Percentiles rank a stretch among this genome's conserved stretches.
These are phyloP conservation scores for Aspiorhynchus laticeps DNA, from an alignment of 2,113 vertebrate genomes.

Conservation along the genomic window DNA sequence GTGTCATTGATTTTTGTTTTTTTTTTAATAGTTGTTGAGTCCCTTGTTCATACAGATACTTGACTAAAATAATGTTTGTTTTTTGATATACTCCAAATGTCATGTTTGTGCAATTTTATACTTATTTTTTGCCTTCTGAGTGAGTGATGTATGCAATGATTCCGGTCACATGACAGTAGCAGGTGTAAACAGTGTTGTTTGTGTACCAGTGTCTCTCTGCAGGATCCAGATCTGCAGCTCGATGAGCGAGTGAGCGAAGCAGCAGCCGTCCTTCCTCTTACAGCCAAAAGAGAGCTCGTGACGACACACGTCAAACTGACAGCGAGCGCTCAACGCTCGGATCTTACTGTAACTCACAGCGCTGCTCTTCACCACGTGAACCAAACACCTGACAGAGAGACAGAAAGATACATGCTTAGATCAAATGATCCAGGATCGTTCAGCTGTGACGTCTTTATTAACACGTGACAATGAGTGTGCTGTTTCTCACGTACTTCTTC, in stretches of 20 bases:
- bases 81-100: no score
- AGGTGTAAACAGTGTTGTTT: background rate
- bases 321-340: constrained; percentile 82
- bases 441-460: no score
- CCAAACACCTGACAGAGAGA: constrained; percentile 86
- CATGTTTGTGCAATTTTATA: background rate
- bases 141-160: background rate
- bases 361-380: constrained; percentile 83
- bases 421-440: no score
- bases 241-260: constrained; percentile 88
- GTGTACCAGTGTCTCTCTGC: constrained; percentile 84
- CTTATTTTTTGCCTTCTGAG: background rate
- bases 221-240: constrained; percentile 93
- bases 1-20: no score
- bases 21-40: no score
- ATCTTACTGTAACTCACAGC: constrained; percentile 87
- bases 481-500: constrained; percentile 82
- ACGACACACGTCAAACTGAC: constrained; percentile 86
- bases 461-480: no score
- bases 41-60: no score
- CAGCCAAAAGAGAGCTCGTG: constrained; percentile 85
- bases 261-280: constrained; percentile 83
- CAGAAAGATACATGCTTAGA: constrained; percentile 73
- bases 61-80: background rate
- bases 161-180: no score